Percentiles rank a stretch among this genome's conserved stretches.
phyloP scores from a whole-genome alignment of 53 echinoderm and acorn worm genomes.

The Temnopleurus reevesii region DNA sequence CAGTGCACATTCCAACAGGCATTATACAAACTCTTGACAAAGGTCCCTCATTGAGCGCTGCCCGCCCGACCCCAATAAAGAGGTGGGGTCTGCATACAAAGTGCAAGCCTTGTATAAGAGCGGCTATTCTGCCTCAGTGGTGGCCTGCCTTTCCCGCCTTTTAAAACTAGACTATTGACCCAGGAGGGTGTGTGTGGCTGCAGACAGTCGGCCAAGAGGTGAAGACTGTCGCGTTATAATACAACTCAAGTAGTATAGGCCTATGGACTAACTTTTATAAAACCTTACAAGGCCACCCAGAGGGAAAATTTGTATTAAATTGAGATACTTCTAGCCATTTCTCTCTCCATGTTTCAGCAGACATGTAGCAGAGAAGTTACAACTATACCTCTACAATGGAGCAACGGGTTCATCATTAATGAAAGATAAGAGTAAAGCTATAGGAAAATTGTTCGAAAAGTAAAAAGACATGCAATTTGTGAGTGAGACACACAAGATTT shows the following conservation, averaged over 20 bases:
- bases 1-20: constrained; percentile 34
- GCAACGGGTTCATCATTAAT: too few species aligned
- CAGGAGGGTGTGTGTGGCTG: background rate
- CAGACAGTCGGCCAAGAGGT: background rate
- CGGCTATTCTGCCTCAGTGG: background rate
- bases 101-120: constrained; percentile 7
- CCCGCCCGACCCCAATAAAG: constrained; percentile 21
- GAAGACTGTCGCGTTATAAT: background rate
- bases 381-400: too few species aligned
- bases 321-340: too few species aligned
- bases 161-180: constrained; percentile 12
- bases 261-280: background rate
- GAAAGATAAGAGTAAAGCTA: too few species aligned
- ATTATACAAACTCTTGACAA: constrained; percentile 34
- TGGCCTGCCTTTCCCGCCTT: constrained; percentile 31
- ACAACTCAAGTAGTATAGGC: too few species aligned
- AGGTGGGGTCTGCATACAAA: background rate
- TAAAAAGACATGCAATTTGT: too few species aligned
- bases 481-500: too few species aligned
- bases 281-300: too few species aligned
- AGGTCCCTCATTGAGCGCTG: constrained; percentile 3
- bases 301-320: too few species aligned
- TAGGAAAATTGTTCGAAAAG: too few species aligned
- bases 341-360: too few species aligned
- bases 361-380: too few species aligned